phyloP scores from a whole-genome alignment of 2,888 invertebrate genomes.

The Drosophila fungiperda region DNA sequence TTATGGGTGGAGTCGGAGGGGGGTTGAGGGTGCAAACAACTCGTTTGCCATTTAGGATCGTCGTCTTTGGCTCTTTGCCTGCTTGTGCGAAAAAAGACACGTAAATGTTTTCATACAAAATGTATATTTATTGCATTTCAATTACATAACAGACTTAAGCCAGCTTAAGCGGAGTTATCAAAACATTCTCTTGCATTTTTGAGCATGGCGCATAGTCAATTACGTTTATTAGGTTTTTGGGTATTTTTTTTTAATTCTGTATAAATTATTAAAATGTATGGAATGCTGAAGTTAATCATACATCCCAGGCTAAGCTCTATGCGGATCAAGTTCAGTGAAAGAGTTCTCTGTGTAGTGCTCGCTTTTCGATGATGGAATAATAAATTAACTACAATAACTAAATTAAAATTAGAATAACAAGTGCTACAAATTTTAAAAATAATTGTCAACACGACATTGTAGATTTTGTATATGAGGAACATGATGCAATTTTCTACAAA shows the following conservation, averaged over 20 bases:
- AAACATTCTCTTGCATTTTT: neutral
- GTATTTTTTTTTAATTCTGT: neutral
- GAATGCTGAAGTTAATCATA: neutral
- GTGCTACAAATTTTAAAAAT: neutral
- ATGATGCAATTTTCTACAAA: neutral
- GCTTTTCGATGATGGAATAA: neutral
- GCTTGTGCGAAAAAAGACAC: neutral
- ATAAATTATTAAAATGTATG: neutral
- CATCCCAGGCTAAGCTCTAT: neutral
- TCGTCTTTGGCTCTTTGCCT: neutral
- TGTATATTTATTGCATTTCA: neutral
- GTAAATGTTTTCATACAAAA: neutral
- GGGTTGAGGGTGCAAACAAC: neutral
- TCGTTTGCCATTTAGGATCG: constrained; percentile 1
- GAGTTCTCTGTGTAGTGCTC: neutral
- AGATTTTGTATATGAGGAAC: neutral
- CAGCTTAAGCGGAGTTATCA: neutral
- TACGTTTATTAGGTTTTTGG: neutral
- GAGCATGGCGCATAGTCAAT: neutral
- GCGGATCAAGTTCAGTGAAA: neutral
- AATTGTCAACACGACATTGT: neutral
- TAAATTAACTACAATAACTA: neutral
- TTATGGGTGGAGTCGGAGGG: neutral
- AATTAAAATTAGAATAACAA: neutral
- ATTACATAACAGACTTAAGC: neutral